Evolutionary conservation across 2,797 vertebrate species (phyloP).

Genomic region (Pachyuromys duprasi): DNA sequence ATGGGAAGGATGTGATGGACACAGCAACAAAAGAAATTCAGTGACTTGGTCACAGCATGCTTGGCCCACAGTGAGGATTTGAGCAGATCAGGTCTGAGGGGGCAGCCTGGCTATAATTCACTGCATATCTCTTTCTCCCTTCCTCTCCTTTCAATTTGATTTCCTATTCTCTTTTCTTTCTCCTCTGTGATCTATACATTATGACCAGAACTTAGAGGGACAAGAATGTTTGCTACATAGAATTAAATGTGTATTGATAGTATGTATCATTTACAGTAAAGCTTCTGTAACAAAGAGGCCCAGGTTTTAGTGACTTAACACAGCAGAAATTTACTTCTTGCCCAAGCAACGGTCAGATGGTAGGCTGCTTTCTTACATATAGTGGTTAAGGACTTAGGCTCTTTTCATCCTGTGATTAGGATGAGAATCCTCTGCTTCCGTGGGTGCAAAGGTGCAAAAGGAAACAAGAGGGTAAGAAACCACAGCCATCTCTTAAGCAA

Average conservation of each 20-base stretch:
- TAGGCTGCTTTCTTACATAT: not conserved
- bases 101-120: not conserved
- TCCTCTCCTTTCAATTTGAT: not conserved
- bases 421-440: not conserved
- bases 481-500: not conserved
- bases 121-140: not conserved
- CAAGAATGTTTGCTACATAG: not conserved
- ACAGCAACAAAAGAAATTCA: not conserved
- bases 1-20: not conserved
- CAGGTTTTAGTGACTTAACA: not conserved
- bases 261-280: not conserved
- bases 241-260: conserved; percentile 2
- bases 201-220: conserved; percentile 11
- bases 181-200: not conserved
- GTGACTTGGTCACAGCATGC: not conserved
- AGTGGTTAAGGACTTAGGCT: not conserved
- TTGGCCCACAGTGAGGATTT: not conserved
- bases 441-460: not conserved
- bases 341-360: not conserved
- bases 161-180: not conserved
- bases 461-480: not conserved
- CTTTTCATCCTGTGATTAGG: not conserved
- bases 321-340: not conserved
- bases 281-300: not conserved
- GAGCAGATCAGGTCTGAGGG: not conserved